These are phyloP conservation scores for Drosophila lacertosa DNA, from an alignment of 1,140 invertebrate genomes.

Conservation along the genomic window DNA sequence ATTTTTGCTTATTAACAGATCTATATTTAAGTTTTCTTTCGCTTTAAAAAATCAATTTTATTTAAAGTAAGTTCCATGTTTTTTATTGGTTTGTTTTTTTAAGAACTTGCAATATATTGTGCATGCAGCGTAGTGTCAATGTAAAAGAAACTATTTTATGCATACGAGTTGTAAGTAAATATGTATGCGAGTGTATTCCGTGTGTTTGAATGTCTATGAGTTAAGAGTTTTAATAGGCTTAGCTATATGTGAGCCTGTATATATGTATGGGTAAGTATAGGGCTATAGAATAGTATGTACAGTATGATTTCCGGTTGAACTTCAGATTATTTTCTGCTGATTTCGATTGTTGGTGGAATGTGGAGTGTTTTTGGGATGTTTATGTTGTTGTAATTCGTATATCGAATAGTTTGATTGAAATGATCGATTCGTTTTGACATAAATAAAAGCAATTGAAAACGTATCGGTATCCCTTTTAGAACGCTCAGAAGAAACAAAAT, in stretches of 20 bases:
- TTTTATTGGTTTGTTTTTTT: background rate
- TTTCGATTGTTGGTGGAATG: slow-evolving; percentile 1
- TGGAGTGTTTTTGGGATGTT: slow-evolving; percentile 15
- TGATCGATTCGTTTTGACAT: slow-evolving; percentile 30
- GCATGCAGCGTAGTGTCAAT: slow-evolving; percentile 43
- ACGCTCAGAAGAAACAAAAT: slow-evolving; percentile 26
- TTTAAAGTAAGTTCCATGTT: background rate
- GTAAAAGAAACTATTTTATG: slow-evolving; percentile 24
- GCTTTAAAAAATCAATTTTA: background rate
- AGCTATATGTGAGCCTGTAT: background rate
- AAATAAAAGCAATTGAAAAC: slow-evolving; percentile 43
- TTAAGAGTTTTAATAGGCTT: slow-evolving; percentile 10
- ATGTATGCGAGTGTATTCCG: slow-evolving; percentile 6
- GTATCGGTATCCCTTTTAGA: slow-evolving; percentile 41
- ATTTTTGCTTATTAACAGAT: too few relatives aligned
- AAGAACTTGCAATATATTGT: slow-evolving; percentile 22
- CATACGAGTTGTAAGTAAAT: slow-evolving; percentile 16
- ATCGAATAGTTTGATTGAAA: slow-evolving; percentile 27
- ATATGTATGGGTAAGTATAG: slow-evolving; percentile 2
- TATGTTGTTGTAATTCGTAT: slow-evolving; percentile 10
- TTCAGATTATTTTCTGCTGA: background rate
- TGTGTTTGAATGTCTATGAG: slow-evolving; percentile 10
- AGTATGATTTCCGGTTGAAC: background rate
- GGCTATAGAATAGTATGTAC: slow-evolving; percentile 9
- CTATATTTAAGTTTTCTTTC: too few relatives aligned